A percentile compares a stretch with the other conserved stretches of the same genome.
phyloP scores from a whole-genome alignment of 2,888 invertebrate genomes.

The Eutolmus rufibarbis region DNA sequence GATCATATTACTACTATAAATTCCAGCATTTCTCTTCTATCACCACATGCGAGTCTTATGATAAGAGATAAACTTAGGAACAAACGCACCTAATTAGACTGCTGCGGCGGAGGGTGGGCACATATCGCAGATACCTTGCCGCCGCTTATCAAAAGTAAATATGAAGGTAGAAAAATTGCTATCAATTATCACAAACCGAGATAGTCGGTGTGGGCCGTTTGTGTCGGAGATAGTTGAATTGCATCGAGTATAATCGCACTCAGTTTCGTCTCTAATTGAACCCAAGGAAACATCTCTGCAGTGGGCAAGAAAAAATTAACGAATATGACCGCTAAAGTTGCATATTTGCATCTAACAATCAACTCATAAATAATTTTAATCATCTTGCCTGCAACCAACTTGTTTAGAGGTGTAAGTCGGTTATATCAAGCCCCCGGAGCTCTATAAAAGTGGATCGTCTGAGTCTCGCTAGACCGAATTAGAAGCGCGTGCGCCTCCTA shows the following conservation, averaged over 20 bases:
- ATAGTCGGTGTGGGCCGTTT: not conserved
- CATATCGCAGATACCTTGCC: not conserved
- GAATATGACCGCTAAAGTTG: conserved; percentile 11
- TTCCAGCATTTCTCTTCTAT: not conserved
- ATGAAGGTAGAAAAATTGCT: not conserved
- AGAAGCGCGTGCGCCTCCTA: not conserved
- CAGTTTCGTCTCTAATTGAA: conserved; percentile 21
- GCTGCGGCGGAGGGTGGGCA: not conserved
- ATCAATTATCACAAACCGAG: conserved; percentile 24
- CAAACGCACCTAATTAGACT: not conserved
- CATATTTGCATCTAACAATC: conserved; percentile 13
- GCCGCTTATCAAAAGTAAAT: not conserved
- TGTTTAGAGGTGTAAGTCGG: conserved; percentile 15
- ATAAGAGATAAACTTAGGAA: not conserved
- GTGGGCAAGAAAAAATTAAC: conserved; percentile 3
- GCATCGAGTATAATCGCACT: conserved; percentile 3
- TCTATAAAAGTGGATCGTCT: not conserved
- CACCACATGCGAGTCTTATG: not conserved
- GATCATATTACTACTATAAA: not conserved
- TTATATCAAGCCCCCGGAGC: not conserved
- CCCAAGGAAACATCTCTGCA: not conserved
- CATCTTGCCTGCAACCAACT: conserved; percentile 12
- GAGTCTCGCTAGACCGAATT: not conserved
- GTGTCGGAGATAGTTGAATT: conserved; percentile 20
- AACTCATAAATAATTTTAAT: conserved; percentile 29